Evolutionary conservation across 2,797 vertebrate genomes (phyloP).

Genomic region (Novumbra hubbsi): DNA sequence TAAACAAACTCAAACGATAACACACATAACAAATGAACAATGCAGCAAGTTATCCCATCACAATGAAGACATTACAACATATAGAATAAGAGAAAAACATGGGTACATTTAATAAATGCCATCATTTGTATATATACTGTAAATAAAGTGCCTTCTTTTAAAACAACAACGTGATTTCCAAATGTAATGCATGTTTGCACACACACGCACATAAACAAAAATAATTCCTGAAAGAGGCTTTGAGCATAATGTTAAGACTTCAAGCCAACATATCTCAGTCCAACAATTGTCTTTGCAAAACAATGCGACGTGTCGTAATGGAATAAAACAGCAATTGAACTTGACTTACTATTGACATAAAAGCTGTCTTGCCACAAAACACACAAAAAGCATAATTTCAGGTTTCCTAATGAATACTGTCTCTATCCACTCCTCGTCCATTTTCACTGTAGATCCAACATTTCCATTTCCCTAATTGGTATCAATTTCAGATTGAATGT

Average conservation of each 20-base stretch:
- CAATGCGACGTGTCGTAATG: conserved; percentile 20
- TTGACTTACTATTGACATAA: conserved; percentile 25
- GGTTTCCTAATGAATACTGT: conserved; percentile 15
- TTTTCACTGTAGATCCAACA: conserved; percentile 42
- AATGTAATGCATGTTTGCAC: conserved; percentile 51
- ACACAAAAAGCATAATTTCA: conserved; percentile 42
- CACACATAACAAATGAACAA: conserved; percentile 55
- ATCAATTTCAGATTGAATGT: conserved; percentile 32
- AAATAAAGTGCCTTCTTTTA: conserved; percentile 78
- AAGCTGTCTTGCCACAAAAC: conserved; percentile 38
- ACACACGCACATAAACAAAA: conserved; percentile 13
- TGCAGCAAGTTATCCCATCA: conserved; percentile 60
- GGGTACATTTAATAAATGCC: conserved; percentile 43
- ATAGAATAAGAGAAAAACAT: conserved; percentile 51
- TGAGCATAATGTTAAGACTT: conserved; percentile 50
- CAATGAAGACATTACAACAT: conserved; percentile 45
- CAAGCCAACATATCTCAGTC: conserved; percentile 42
- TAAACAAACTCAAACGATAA: conserved; percentile 51
- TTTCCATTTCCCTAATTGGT: neutral
- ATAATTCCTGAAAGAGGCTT: conserved; percentile 68
- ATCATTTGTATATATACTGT: conserved; percentile 41
- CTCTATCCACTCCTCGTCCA: neutral
- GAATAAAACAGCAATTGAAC: conserved; percentile 23
- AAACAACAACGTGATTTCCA: conserved; percentile 54
- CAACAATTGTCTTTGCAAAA: conserved; percentile 25